Percentiles rank a stretch among this genome's conserved stretches.
These are phyloP conservation scores for Pharmacophagus antenor DNA, from an alignment of 2,888 invertebrate genomes.

Conservation along the genomic window DNA sequence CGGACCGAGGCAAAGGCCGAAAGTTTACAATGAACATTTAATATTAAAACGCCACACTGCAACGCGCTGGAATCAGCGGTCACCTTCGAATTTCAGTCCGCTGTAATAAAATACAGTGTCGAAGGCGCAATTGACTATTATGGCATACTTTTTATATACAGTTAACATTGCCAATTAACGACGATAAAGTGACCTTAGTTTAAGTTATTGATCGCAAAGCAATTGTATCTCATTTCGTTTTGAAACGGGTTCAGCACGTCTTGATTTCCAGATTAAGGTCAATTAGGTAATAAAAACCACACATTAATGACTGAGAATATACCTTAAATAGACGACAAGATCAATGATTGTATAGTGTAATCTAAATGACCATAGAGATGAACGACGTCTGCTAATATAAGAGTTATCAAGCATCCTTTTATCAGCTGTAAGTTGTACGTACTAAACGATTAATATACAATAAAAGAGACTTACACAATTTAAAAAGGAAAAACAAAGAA, in stretches of 20 bases:
- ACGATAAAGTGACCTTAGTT: not conserved
- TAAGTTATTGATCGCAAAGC: not conserved
- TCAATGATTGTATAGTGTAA: not conserved
- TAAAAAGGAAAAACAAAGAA: not conserved
- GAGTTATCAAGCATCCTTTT: no score
- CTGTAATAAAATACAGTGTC: conserved; percentile 16
- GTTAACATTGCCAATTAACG: conserved; percentile 5
- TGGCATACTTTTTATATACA: conserved; percentile 7
- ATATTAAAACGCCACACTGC: conserved; percentile 18
- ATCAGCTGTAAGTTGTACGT: no score
- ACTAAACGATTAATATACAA: no score
- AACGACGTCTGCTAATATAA: no score
- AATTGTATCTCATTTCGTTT: not conserved
- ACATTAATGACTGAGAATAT: not conserved
- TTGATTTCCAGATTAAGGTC: no score
- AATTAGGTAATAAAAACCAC: no score
- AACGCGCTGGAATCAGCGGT: conserved; percentile 6
- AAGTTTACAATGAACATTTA: conserved; percentile 24
- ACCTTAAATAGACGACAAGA: not conserved
- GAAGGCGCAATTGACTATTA: conserved; percentile 18
- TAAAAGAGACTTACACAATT: not conserved
- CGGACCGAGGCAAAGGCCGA: conserved; percentile 20
- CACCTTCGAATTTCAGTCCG: conserved; percentile 18
- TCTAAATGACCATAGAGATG: no score
- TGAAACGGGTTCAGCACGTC: not conserved